Conservation (phyloP, 2,797 vertebrate genomes). For the Megalops cyprinoides region DNA sequence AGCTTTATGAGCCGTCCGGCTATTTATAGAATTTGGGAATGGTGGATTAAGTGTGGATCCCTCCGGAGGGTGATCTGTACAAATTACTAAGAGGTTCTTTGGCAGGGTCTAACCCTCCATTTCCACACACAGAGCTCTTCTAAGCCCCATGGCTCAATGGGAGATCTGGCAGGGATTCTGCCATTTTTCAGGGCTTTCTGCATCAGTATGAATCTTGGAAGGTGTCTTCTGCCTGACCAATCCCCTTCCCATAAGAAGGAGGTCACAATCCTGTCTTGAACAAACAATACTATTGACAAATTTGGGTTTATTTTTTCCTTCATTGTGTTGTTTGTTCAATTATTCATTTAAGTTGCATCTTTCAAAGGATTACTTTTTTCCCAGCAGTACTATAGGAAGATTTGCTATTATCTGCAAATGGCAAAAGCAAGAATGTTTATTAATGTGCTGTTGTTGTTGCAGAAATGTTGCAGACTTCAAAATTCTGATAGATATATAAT, state of each 20-base stretch:
- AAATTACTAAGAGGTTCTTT: conserved; percentile 68
- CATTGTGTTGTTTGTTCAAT: too few species aligned
- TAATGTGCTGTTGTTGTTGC: not conserved
- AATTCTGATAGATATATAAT: too few species aligned
- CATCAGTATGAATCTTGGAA: not conserved
- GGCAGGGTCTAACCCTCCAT: conserved; percentile 61
- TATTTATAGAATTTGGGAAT: conserved; percentile 70
- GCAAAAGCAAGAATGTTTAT: not conserved
- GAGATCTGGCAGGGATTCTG: conserved; percentile 49
- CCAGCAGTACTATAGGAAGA: not conserved
- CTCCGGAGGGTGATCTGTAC: conserved; percentile 63
- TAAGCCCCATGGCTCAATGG: conserved; percentile 63
- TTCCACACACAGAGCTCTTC: conserved; percentile 63
- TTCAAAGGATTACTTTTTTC: not conserved
- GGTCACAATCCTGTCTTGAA: not conserved
- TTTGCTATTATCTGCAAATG: not conserved
- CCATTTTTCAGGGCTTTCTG: conserved; percentile 6
- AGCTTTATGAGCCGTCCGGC: conserved; percentile 59
- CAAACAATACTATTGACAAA: not conserved
- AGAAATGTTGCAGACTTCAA: not conserved
- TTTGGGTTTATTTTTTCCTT: too few species aligned
- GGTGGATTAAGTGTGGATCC: conserved; percentile 69
- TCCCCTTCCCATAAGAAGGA: not conserved
- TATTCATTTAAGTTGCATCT: too few species aligned
- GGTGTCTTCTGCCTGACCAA: not conserved